These are phyloP conservation scores for Pollimyrus isidori DNA, from an alignment of 2,113 vertebrate genomes.

Conservation along the genomic window DNA sequence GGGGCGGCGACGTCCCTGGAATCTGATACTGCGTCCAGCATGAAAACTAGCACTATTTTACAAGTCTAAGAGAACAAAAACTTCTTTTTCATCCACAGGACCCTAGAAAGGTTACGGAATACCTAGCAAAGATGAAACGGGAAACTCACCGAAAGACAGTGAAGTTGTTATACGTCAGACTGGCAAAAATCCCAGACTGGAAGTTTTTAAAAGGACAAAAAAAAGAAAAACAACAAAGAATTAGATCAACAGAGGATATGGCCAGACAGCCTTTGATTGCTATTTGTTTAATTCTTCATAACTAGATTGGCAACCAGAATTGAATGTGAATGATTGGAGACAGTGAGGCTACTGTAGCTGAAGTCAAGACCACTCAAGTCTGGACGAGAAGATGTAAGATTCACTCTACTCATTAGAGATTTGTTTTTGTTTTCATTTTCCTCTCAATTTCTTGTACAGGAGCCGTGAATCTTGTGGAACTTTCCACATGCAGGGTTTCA, in stretches of 20 bases:
- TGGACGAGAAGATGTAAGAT: neutral
- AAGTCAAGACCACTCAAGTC: neutral
- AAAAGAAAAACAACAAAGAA: neutral
- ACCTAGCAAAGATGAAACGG: neutral
- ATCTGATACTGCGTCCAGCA: neutral
- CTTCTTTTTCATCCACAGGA: too few relatives aligned
- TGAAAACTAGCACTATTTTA: neutral
- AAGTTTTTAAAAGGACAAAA: neutral
- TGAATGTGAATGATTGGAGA: neutral
- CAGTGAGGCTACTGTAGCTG: neutral
- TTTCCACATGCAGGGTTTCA: neutral
- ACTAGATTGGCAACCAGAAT: neutral
- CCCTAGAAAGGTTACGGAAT: neutral
- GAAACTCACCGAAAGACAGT: neutral
- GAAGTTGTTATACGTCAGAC: neutral
- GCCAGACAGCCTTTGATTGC: neutral
- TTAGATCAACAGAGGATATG: neutral
- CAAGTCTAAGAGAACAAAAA: neutral
- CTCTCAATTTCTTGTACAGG: neutral
- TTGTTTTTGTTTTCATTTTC: neutral
- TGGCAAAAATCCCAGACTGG: slow-evolving; percentile 14
- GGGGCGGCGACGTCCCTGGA: neutral
- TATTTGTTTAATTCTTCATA: slow-evolving; percentile 9
- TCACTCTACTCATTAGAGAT: neutral
- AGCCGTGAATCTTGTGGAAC: neutral